These are phyloP conservation scores for Chouioia cunea DNA, from an alignment of 2,888 invertebrate genomes.

Conservation along the genomic window DNA sequence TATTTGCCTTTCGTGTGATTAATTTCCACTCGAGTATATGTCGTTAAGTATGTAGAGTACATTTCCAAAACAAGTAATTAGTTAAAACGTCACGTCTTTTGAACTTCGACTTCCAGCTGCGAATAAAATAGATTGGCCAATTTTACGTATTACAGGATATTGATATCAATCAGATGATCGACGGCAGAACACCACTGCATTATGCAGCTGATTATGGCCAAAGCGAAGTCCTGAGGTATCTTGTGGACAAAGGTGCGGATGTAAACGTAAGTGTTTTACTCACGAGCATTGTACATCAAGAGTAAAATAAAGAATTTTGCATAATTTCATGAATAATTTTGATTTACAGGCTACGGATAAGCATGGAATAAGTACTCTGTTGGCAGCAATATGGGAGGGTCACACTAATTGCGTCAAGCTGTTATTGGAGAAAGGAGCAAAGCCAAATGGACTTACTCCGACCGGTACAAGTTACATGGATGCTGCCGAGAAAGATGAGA, in stretches of 20 bases:
- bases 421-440: conserved; percentile 84
- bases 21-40: conserved; percentile 28
- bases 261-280: conserved; percentile 90
- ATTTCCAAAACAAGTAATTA: too few relatives aligned
- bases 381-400: conserved; percentile 98
- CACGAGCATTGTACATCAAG: too few relatives aligned
- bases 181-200: conserved; percentile 90
- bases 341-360: conserved; percentile 86
- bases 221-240: conserved; percentile 86
- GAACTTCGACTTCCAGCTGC: too few relatives aligned
- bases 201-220: conserved; percentile 98
- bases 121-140: not conserved
- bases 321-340: not conserved
- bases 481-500: conserved; percentile 92
- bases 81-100: too few relatives aligned
- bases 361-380: conserved; percentile 92
- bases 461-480: conserved; percentile 89
- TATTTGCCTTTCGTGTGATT: not conserved
- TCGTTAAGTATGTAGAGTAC: too few relatives aligned
- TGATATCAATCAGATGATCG: conserved; percentile 88
- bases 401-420: conserved; percentile 92
- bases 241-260: conserved; percentile 90
- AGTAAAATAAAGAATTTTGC: not conserved
- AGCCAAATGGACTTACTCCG: conserved; percentile 79
- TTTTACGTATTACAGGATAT: conserved; percentile 73